Base-by-base conservation (phyloP, 2,113 vertebrate species). In the Plotosus lineatus region DNA sequence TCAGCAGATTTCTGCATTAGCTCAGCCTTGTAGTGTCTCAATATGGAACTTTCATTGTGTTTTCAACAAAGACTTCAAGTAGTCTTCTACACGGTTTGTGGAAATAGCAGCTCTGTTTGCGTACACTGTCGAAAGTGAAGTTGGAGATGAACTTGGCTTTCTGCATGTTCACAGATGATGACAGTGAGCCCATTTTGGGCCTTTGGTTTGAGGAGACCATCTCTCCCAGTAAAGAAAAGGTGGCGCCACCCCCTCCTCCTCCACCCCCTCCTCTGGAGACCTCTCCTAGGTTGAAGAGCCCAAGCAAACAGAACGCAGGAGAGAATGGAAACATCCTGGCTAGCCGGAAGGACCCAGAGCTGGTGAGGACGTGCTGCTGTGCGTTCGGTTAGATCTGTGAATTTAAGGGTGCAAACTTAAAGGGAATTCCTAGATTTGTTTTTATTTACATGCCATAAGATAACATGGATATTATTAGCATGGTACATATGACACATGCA, bases 151-250 rank as follows among this genome's bases (percentile, higher is more conserved):
- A 81, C 71, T 31, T 75, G 15, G 26, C 58, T 77, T 19, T 85
- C 42, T 77, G 38, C 63, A 33, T 84, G 71, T 79, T 69, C 86
- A 55, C 88, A 99, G 97, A 99, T 86, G 98, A 99, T 0, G 98
- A 99, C 92, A 99, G 97, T 26, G 98, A 99, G 73, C 98, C 98
- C 15, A 99, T 99, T 90, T 90, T 99, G 51, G 98, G 98, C n/a
- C 96, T 99, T 0, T 99, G 98, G 98, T 99, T 99, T 89, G 98
- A 99, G 87, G 97, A 99, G 91, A 98, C 97, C 55, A 99, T 99
- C 92, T 99, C 97, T 42, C 98, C 98, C 21, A 96, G 94, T 88
- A 99, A 99, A 87, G 97, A 98, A 88, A 98, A 98, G 83, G 95
- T 94, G 80, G 96, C 95, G 0, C 96, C 97, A 0, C 98, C 97